These are phyloP conservation scores for Myotis findleyi DNA, from an alignment of 2,797 vertebrate genomes.

Conservation along the genomic window DNA sequence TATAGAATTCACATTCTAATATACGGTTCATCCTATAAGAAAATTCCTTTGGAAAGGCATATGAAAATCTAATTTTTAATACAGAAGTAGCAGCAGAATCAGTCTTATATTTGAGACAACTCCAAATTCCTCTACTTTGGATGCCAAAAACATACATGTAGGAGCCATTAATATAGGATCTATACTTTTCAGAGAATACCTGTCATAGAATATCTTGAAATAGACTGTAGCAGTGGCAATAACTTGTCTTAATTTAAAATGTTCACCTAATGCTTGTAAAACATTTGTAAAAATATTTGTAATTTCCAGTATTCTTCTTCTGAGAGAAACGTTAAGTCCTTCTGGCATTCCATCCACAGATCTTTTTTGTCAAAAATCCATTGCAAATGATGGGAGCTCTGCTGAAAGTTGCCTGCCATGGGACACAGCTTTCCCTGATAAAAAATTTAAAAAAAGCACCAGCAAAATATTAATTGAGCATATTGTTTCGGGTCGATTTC, in stretches of 20 bases:
- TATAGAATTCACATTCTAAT: constrained; percentile 99
- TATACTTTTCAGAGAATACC: constrained; percentile 99
- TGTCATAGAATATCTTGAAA: constrained; percentile 99
- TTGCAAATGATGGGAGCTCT: constrained; percentile 88
- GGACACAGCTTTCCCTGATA: no score
- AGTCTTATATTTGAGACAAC: constrained; percentile 99
- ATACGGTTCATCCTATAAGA: constrained; percentile 99
- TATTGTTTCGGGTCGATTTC: no score
- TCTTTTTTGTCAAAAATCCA: constrained; percentile 99
- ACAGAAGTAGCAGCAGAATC: constrained; percentile 99
- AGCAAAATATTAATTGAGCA: no score
- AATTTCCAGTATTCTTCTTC: constrained; percentile 99
- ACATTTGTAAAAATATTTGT: constrained; percentile 99
- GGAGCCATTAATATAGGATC: constrained; percentile 99
- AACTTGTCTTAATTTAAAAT: constrained; percentile 99
- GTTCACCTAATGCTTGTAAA: constrained; percentile 98
- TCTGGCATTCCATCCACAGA: constrained; percentile 98
- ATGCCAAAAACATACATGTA: constrained; percentile 99
- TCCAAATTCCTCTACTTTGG: constrained; percentile 99
- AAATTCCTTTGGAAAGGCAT: constrained; percentile 99
- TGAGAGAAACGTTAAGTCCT: constrained; percentile 97
- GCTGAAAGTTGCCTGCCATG: no score
- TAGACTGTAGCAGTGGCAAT: constrained; percentile 99
- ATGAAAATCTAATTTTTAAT: constrained; percentile 99
- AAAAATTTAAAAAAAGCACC: no score